Evolutionary conservation across 2,888 invertebrate species (phyloP).

Genomic region (Abrostola tripartita): DNA sequence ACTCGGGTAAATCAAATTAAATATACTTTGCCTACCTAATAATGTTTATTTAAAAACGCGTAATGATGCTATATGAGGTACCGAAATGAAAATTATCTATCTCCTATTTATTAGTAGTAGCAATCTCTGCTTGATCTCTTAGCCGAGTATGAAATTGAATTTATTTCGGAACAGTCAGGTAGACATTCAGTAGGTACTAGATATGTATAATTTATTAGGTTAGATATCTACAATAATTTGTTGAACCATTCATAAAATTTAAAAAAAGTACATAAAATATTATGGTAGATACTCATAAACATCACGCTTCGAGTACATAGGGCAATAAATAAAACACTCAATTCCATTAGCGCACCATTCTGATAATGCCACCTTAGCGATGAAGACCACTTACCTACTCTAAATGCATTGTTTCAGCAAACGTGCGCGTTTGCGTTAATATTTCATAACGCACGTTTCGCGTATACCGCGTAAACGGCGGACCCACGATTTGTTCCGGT

Average conservation of each 20-base stretch:
- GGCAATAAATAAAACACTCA: conserved; percentile 76
- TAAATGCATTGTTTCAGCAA: conserved; percentile 73
- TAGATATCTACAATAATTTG: no score
- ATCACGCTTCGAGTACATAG: conserved; percentile 63
- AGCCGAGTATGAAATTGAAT: not conserved
- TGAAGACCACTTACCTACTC: conserved; percentile 51
- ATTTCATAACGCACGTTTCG: conserved; percentile 77
- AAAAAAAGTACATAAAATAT: conserved; percentile 60
- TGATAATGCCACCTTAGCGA: conserved; percentile 77
- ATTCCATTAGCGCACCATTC: conserved; percentile 77
- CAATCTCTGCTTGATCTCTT: not conserved
- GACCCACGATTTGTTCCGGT: conserved; percentile 81
- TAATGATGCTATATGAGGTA: no score
- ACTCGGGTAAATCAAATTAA: no score
- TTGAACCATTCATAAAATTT: no score
- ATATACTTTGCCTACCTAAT: no score
- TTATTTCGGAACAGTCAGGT: not conserved
- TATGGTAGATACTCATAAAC: conserved; percentile 64
- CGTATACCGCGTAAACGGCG: conserved; percentile 73
- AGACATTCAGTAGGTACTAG: not conserved
- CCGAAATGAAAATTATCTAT: no score
- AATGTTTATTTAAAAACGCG: no score
- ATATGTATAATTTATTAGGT: no score
- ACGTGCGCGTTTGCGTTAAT: conserved; percentile 76
- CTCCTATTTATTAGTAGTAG: not conserved